Conservation (phyloP, 1,140 invertebrate species). For the Hirudo medicinalis region DNA sequence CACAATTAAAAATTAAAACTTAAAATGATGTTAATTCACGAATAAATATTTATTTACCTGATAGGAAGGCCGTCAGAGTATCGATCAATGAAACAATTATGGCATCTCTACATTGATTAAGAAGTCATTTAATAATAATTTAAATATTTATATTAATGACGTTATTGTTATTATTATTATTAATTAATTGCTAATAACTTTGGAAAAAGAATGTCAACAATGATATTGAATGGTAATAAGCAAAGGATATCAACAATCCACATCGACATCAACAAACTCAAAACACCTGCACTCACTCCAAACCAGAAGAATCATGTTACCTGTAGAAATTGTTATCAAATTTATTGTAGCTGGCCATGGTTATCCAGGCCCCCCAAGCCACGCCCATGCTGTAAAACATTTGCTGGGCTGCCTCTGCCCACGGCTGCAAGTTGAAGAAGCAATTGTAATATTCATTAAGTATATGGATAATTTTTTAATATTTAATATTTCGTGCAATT, state of each 20-base stretch:
- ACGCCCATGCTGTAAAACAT: slow-evolving; percentile 55
- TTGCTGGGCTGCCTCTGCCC: slow-evolving; percentile 72
- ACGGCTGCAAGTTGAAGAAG: slow-evolving; percentile 43
- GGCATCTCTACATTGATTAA: slow-evolving; percentile 5
- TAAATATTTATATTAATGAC: no score
- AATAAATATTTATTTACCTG: not conserved
- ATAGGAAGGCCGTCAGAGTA: slow-evolving; percentile 6
- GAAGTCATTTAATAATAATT: no score
- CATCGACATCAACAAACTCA: no score
- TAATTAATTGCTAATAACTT: slow-evolving; percentile 6
- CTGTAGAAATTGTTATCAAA: slow-evolving; percentile 39
- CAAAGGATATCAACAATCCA: not conserved
- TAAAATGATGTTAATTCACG: not conserved
- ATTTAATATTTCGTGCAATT: no score
- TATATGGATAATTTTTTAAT: no score
- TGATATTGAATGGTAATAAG: no score
- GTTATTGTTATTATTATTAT: not conserved
- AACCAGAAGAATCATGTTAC: slow-evolving; percentile 23
- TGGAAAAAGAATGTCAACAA: not conserved
- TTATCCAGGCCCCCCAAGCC: slow-evolving; percentile 37
- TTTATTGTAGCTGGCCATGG: slow-evolving; percentile 37
- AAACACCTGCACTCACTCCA: no score
- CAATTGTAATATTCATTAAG: no score
- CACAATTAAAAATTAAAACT: not conserved
- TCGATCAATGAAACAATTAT: slow-evolving; percentile 13